Base-by-base conservation (phyloP, 2,113 vertebrate species). In the Grammomys surdaster region DNA sequence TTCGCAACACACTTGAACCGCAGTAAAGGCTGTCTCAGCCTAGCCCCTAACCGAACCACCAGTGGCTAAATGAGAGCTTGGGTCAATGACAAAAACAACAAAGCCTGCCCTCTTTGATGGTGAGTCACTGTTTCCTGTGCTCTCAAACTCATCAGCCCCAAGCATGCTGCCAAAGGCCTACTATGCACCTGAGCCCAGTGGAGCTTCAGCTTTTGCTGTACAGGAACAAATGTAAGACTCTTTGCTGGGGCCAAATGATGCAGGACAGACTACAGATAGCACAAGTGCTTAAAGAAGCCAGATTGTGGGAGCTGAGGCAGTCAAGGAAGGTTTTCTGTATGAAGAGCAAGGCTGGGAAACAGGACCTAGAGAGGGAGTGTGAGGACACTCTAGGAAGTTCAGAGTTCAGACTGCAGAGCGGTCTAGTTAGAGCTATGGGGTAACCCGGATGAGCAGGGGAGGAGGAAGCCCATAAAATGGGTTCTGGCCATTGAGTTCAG, bases 61-160 rank as follows among this genome's bases (percentile, higher is more conserved):
- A 78, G 87, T 88, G 78, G 56, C 48, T 60, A 89, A 87, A 94
- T 73, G 43, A 84, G 51, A 63, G 46, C 63, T 24, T 54, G 76
- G 58, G 90, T 93, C 89, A 96, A 65, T 48, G 88, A 93, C 16
- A 89, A 94, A 96, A 94, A 96, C 43, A 94, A 92, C 88, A 90
- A 94, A 82, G 33, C 14, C 58, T n/a, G 56, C 80, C 80, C n/a
- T 85, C 70, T 89, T 60, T n/a, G 90, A 90, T 26, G 69, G 65
- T 19, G 51, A 92, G 84, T 80, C 89, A 69, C 16, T 16, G 73
- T 80, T 88, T 89, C 16, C 73, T n/a, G 33, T 67, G 26, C 28
- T 93, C 56, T 72, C 28, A 75, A 76, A 51, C 73, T 70, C 90
- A 69, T 73, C 70, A 56, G 88, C 70, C 84, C 26, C 43, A 76